These are phyloP conservation scores for Chironomus striatipennis DNA, from an alignment of 1,140 invertebrate species.

Conservation along the genomic window DNA sequence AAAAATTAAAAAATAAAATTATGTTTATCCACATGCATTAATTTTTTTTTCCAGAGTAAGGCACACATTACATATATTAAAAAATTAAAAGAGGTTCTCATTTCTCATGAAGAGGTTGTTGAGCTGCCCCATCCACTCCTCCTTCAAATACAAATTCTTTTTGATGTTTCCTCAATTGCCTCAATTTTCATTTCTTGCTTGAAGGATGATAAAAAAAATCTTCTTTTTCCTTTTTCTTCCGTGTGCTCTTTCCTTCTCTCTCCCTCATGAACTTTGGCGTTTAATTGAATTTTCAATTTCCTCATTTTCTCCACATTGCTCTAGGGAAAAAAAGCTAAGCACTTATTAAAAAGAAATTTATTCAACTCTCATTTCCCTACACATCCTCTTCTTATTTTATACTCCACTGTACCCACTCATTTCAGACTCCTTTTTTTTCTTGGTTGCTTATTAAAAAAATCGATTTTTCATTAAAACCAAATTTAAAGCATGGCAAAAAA, in stretches of 20 bases:
- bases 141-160: not conserved
- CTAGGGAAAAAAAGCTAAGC: not conserved
- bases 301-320: not conserved
- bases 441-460: too few species aligned
- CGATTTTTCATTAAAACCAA: too few species aligned
- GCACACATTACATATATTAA: not conserved
- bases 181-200: not conserved
- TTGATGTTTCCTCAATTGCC: not conserved
- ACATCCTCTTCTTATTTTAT: not conserved
- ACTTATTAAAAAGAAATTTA: slow-evolving; percentile 15
- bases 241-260: not conserved
- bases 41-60: not conserved
- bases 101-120: not conserved
- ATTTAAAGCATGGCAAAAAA: too few species aligned
- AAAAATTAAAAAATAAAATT: not conserved
- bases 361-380: slow-evolving; percentile 12
- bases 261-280: slow-evolving; percentile 6
- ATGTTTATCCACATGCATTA: not conserved
- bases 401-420: too few species aligned
- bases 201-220: slow-evolving; percentile 11
- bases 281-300: slow-evolving; percentile 15
- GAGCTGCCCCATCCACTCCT: not conserved
- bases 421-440: too few species aligned
- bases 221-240: too few species aligned
- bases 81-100: not conserved